These are phyloP conservation scores for Poecilus cupreus DNA, from an alignment of 2,888 invertebrate genomes.

Conservation along the genomic window DNA sequence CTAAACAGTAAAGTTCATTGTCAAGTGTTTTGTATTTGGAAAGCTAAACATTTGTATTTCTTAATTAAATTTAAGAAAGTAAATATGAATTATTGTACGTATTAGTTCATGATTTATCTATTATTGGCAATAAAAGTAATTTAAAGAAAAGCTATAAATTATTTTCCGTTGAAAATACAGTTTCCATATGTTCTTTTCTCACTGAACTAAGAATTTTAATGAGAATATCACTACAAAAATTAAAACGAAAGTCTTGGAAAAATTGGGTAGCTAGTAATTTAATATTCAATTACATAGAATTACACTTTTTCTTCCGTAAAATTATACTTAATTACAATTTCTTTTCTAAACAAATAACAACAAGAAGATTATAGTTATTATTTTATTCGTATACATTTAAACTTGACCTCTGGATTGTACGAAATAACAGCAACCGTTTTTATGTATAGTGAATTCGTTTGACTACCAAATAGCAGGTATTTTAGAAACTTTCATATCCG, in stretches of 20 bases:
- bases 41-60: background rate
- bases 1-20: background rate
- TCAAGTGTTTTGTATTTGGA: background rate
- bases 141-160: too few species aligned
- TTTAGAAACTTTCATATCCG: too few species aligned
- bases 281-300: background rate
- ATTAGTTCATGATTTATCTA: too few species aligned
- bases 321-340: background rate
- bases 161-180: background rate
- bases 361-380: background rate
- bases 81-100: too few species aligned
- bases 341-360: background rate
- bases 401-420: too few species aligned
- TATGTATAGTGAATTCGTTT: too few species aligned
- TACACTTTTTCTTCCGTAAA: conserved; percentile 2
- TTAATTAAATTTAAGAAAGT: background rate
- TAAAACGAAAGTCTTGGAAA: background rate
- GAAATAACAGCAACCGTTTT: too few species aligned
- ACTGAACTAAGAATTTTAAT: background rate
- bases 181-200: background rate
- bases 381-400: background rate
- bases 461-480: too few species aligned
- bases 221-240: background rate
- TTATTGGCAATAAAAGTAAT: too few species aligned
- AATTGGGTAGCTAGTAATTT: background rate